Evolutionary conservation across 2,113 vertebrate species (phyloP).

Genomic region (Gymnocephalus cernua): DNA sequence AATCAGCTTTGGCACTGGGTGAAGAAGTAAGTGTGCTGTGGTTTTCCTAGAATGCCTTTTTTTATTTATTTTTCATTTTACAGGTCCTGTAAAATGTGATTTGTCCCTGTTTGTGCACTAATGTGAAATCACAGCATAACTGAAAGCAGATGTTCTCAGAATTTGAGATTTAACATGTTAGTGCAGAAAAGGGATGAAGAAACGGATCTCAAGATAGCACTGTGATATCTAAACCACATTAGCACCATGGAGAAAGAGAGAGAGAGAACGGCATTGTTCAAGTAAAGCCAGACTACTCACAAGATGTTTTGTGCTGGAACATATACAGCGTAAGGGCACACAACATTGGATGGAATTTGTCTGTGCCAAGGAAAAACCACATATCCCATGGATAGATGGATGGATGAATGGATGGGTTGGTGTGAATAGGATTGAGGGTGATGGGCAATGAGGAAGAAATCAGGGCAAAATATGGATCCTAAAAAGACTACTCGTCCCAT

Average conservation of each 20-base stretch:
- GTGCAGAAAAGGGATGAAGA: conserved; percentile 9
- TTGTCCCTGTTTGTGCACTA: conserved; percentile 30
- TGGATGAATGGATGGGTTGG: background rate
- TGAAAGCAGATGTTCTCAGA: background rate
- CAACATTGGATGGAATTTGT: background rate
- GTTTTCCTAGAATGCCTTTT: conserved; percentile 34
- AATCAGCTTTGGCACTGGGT: conserved; percentile 77
- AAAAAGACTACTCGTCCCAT: conserved; percentile 22
- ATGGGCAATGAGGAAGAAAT: conserved; percentile 18
- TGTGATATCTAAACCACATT: conserved; percentile 61
- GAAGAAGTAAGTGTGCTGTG: conserved; percentile 64
- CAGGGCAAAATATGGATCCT: conserved; percentile 30
- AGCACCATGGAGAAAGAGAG: conserved; percentile 71
- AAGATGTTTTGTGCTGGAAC: conserved; percentile 53
- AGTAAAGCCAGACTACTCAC: conserved; percentile 67
- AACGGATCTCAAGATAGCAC: conserved; percentile 15
- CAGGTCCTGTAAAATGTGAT: background rate
- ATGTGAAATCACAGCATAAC: conserved; percentile 5
- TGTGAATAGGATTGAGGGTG: conserved; percentile 20
- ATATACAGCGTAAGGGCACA: conserved; percentile 28
- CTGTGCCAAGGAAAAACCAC: conserved; percentile 49
- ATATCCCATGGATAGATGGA: conserved; percentile 34
- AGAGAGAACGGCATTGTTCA: conserved; percentile 51
- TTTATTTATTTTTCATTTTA: background rate
- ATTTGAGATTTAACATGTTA: background rate